Conservation (phyloP, 1,140 invertebrate species). For the Ganaspis sp. region DNA sequence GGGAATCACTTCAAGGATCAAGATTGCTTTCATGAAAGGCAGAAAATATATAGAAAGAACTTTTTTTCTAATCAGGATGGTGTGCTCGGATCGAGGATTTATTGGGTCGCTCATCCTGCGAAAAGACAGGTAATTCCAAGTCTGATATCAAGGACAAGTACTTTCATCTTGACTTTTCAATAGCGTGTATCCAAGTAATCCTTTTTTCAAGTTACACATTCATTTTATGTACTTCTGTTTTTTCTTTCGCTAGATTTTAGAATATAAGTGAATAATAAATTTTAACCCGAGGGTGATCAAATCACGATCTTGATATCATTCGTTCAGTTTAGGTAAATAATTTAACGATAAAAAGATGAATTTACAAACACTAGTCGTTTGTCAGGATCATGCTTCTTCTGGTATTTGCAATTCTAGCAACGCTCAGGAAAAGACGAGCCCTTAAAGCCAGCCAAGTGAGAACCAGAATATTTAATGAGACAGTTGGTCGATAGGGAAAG, state of each 20-base stretch:
- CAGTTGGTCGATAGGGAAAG: slow-evolving; percentile 4
- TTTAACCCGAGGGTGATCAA: no score
- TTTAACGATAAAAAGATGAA: not conserved
- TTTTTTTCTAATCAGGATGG: slow-evolving; percentile 22
- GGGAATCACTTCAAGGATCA: not conserved
- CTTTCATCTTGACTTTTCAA: slow-evolving; percentile 38
- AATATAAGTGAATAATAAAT: no score
- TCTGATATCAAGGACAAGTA: slow-evolving; percentile 32
- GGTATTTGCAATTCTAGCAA: not conserved
- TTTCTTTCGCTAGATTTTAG: not conserved
- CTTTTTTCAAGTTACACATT: not conserved
- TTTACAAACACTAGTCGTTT: not conserved
- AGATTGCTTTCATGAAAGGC: slow-evolving; percentile 4
- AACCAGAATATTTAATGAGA: slow-evolving; percentile 18
- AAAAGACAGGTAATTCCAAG: slow-evolving; percentile 34
- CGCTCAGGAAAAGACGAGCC: not conserved
- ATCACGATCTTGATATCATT: no score
- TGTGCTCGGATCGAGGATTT: slow-evolving; percentile 29
- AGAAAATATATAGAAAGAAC: not conserved
- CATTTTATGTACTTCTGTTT: no score
- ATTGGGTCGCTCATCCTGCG: slow-evolving; percentile 24
- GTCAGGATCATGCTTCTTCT: not conserved
- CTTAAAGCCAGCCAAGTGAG: not conserved
- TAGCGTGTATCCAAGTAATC: slow-evolving; percentile 29
- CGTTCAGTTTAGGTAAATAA: not conserved